Percentiles rank a stretch among this genome's conserved stretches.
These are phyloP conservation scores for Tachina fera DNA, from an alignment of 2,888 invertebrate genomes.

Conservation along the genomic window DNA sequence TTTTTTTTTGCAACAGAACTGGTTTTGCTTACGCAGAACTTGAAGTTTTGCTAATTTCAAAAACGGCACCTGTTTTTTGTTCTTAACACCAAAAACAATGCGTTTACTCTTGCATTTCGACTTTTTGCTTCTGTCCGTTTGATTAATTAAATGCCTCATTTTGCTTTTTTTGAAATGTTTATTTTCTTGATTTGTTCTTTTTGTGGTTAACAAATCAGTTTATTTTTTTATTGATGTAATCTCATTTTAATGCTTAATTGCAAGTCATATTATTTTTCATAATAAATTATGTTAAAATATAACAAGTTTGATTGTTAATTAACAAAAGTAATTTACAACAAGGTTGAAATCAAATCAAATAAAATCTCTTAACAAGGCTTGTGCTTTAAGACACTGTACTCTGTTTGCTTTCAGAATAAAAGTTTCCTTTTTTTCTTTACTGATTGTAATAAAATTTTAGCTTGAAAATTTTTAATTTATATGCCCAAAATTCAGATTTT, in stretches of 20 bases:
- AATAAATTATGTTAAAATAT: conserved; percentile 20
- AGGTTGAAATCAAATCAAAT: conserved; percentile 19
- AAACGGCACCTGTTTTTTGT: conserved; percentile 21
- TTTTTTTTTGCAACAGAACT: conserved; percentile 13
- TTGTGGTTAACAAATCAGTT: conserved; percentile 39
- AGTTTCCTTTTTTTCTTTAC: too few relatives aligned
- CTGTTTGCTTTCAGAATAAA: too few relatives aligned
- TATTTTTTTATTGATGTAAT: conserved; percentile 33
- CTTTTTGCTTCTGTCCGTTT: conserved; percentile 29
- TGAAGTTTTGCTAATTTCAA: conserved; percentile 31
- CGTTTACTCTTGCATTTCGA: conserved; percentile 37
- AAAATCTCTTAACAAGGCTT: conserved; percentile 18
- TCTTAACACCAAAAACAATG: conserved; percentile 33
- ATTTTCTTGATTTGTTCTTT: conserved; percentile 22
- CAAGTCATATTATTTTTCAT: conserved; percentile 35
- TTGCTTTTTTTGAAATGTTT: background rate
- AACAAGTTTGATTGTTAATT: conserved; percentile 22
- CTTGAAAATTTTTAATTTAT: background rate
- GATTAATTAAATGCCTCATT: conserved; percentile 52
- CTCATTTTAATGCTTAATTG: conserved; percentile 53
- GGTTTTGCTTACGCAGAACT: conserved; percentile 37
- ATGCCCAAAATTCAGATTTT: too few relatives aligned
- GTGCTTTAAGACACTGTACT: conserved; percentile 47
- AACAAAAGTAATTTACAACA: conserved; percentile 32
- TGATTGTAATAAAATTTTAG: background rate